Evolutionary conservation across 35 echinoderm and acorn worm genomes (phyloP), one percentile per base, ranked within the genome.

Genomic region (Chiridota heheva): DNA sequence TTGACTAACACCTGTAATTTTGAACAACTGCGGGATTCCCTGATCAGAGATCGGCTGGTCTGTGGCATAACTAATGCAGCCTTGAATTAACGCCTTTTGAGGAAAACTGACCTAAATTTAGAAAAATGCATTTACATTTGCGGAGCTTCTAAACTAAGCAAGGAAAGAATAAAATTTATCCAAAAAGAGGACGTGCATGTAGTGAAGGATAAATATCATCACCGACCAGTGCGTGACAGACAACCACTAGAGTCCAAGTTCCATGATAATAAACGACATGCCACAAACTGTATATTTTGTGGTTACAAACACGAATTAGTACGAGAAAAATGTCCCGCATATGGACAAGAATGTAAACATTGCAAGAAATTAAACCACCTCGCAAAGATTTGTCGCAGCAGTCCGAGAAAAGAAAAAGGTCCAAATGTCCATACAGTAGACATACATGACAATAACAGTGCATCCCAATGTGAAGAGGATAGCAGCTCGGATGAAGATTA

Each of bases 311-410:
- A 93, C 62, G 45, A 8, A n/a, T 40, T 67, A 27, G 78, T 62
- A 10, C 77, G 36, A 78, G 69, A 87, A 58, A 7, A 73, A 32
- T 88, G 91, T 81, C 86, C 80, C 20, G 71, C 85, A 31, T 79
- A 78, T 72, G 85, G 85, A 22, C 87, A 87, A 48, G 55, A 44
- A 43, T 87, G 90, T 53, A 35, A 28, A 22, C 67, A 77, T 13
- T 84, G 86, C 58, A 35, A 62, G 20, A 93, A 79, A 7, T 15
- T 30, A 17, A 82, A 93, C 32, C 79, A 84, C 72, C 88, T 79
- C 62, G 72, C 84, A 48, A 35, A 13, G 10, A 49, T 2, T 3
- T 42, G 40, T 1, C 20, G 35, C 2, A 41, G 13, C 4, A 35
- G 35, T 0, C 1, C 18, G 22, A n/a, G n/a, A n/a, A n/a, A n/a